phyloP scores from a whole-genome alignment of 2,113 vertebrate species.

The Etia nguti region DNA sequence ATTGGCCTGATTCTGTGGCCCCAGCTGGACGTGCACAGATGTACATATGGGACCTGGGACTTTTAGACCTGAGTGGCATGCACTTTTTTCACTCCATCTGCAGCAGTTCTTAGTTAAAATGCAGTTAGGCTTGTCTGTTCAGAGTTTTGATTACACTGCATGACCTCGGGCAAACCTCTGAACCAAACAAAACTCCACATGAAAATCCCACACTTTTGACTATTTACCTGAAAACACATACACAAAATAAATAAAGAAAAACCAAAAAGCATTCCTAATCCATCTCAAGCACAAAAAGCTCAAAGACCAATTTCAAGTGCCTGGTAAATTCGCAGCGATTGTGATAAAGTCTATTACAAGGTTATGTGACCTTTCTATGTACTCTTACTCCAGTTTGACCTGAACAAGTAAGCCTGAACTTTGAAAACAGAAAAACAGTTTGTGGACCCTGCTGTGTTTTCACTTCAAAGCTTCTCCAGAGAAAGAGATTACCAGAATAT shows the following conservation, averaged over 20 bases:
- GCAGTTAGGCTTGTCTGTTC: conserved; percentile 12
- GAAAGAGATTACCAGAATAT: background rate
- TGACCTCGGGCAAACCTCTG: conserved; percentile 4
- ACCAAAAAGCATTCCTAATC: background rate
- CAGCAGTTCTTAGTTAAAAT: background rate
- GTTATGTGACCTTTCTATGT: background rate
- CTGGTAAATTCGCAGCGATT: background rate
- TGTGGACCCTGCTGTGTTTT: background rate
- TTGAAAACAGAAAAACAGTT: background rate
- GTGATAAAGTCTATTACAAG: background rate
- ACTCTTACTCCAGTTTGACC: background rate
- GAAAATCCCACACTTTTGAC: background rate
- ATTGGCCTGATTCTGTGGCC: conserved; percentile 6
- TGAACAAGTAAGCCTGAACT: background rate
- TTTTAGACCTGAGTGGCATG: conserved; percentile 29
- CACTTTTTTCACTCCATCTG: conserved; percentile 2
- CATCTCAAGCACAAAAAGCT: background rate
- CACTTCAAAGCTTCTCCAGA: background rate
- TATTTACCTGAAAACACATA: background rate
- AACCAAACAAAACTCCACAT: conserved; percentile 3
- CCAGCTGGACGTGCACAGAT: conserved; percentile 31
- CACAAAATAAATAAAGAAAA: background rate
- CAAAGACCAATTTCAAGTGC: background rate
- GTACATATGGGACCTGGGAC: conserved; percentile 40
- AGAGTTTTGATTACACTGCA: background rate